Evolutionary conservation across 2,888 invertebrate species (phyloP), one percentile per base, ranked within the genome.

Genomic region (Xestia sexstrigata): DNA sequence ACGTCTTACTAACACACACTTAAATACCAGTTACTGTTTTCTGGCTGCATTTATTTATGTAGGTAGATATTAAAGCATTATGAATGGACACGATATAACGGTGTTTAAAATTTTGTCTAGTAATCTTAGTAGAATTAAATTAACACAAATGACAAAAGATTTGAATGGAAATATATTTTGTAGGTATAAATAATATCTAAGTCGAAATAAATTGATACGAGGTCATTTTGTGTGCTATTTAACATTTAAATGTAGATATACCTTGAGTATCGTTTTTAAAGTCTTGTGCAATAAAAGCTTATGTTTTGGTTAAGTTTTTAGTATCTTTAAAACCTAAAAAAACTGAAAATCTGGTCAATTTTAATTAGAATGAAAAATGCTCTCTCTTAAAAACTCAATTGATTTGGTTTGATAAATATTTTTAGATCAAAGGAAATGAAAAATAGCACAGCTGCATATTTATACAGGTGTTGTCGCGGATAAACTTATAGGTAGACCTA

Each of bases 251-350:
- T 30, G n/a, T 26, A 35, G 17, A 49, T 62, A 49, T 62, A 77
- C 45, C 52, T 78, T 55, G 47, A 78, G 30, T 55, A n/a, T 42
- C 3, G 11, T 23, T 47, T 65, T 79, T 58, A 7, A 49, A 26
- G n/a, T 42, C 49, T 79, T 66, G 20, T 15, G 26, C 39, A 69
- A 68, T 30, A 68, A 13, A 39, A 63, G 45, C 47, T 17, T 26
- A 20, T 23, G 20, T 79, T 79, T 70, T 42, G 55, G n/a, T 35
- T 65, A 42, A 49, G 7, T 45, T 35, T 45, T 35, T 8, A 35
- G n/a, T 42, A 74, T 26, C 0, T 23, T 74, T 39, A 23, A 15
- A 23, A 63, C 20, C 20, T 60, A 45, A 23, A 5, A 26, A 58
- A 26, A 45, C 55, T 42, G 15, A 3, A 70, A 7, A 70, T 2